Evolutionary conservation across 1,140 invertebrate species (phyloP), one percentile per base, ranked within the genome.

Genomic region (Caenorhabditis brenneri): DNA sequence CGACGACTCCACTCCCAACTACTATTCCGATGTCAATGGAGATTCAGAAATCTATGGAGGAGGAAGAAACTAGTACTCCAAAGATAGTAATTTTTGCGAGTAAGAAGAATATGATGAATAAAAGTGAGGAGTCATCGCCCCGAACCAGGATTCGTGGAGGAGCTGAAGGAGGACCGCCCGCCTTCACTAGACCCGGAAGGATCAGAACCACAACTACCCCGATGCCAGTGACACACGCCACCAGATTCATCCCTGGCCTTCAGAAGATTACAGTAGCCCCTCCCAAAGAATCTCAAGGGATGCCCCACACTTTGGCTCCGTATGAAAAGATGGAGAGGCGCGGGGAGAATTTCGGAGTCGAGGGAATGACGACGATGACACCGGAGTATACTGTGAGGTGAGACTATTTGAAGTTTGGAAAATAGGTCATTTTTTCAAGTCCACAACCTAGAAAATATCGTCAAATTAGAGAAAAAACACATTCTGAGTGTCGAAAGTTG

Each of bases 251-350:
- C 22, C 65, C 65, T 12, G 65, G 36, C 2, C n/a, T 60, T 48
- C 81, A 82, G 58, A 82, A 74, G 58, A 24, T 46, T 33, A 69
- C 81, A 16, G 81, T 46, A 48, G 81, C 55, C n/a, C n/a, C n/a
- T n/a, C 55, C 36, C 1, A 60, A 82, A 29, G 80, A 81, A 27
- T 6, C 12, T 16, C 80, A 81, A 46, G 51, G 80, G 60, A 51
- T 55, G 51, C 36, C 51, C 12, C 51, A 86, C 58, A 79, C 84
- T 33, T 31, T 82, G 0, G 82, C 86, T 46, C 81, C 78, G 27
- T 79, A 85, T 83, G 84, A 85, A 55, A 53, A 82, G 81, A 79
- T 55, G 58, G 55, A 42, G 3, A 81, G 80, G 36, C 7, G 49
- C 24, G 51, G 5, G 24, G 51, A 85, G 60, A 33, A 79, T 81